A percentile compares a stretch with the other conserved stretches of the same genome.
These are phyloP conservation scores for Caenorhabditis wallacei DNA, from an alignment of 2,888 invertebrate genomes.

Conservation along the genomic window DNA sequence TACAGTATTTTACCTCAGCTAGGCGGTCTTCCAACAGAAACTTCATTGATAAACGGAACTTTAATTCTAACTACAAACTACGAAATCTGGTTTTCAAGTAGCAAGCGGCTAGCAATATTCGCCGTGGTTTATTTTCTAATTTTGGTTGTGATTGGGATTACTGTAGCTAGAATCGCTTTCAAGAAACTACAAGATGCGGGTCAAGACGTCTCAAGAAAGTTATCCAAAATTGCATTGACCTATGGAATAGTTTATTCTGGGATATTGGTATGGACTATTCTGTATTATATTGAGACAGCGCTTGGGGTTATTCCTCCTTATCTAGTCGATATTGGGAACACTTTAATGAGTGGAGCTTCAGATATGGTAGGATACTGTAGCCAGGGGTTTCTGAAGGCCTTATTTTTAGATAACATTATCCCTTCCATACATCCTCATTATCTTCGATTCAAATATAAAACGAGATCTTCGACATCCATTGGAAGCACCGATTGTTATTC, in stretches of 20 bases:
- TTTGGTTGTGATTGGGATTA: neutral
- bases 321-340: too few species aligned
- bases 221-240: slow-evolving; percentile 9
- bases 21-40: neutral
- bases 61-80: neutral
- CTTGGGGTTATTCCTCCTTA: neutral
- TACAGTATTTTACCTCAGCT: neutral
- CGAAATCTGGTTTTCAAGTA: neutral
- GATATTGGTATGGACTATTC: neutral
- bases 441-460: slow-evolving; percentile 3
- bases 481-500: too few species aligned
- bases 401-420: neutral
- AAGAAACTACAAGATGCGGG: neutral
- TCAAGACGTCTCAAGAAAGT: slow-evolving; percentile 1
- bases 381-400: too few species aligned
- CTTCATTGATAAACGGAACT: neutral
- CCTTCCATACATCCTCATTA: neutral
- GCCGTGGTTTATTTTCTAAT: neutral
- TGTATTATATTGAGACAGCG: neutral
- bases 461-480: too few species aligned
- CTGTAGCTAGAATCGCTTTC: neutral
- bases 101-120: neutral
- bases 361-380: neutral
- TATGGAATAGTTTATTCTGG: slow-evolving; percentile 1
- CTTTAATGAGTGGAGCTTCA: neutral